These are phyloP conservation scores for Torymus aiolomorphi DNA, from an alignment of 2,888 invertebrate species.

Conservation along the genomic window DNA sequence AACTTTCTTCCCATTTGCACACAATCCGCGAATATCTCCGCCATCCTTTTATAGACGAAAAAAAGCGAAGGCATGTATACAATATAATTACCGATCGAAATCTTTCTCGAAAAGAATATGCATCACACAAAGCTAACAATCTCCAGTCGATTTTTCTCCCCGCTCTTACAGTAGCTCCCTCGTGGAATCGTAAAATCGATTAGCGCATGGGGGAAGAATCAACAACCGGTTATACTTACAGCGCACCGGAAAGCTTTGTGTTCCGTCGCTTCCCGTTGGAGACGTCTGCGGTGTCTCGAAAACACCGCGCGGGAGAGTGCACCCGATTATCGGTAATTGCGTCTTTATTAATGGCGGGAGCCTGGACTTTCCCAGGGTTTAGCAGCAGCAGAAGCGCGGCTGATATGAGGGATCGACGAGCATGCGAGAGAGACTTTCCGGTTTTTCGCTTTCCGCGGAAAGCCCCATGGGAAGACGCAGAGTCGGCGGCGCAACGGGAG, in stretches of 20 bases:
- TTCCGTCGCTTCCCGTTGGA: not conserved
- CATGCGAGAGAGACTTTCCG: not conserved
- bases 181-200: constrained; percentile 49
- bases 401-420: not conserved
- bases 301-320: constrained; percentile 4
- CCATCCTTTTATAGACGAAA: no score
- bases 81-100: no score
- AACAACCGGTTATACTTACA: constrained; percentile 38
- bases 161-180: not conserved
- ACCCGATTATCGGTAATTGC: constrained; percentile 51
- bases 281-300: constrained; percentile 16
- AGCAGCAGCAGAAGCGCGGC: not conserved
- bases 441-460: not conserved
- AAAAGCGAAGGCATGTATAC: no score
- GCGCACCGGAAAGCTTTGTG: constrained; percentile 36
- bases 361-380: constrained; percentile 36
- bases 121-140: no score
- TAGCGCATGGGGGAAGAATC: constrained; percentile 30
- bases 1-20: constrained; percentile 53
- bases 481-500: no score
- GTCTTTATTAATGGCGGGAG: constrained; percentile 44
- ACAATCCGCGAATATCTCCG: constrained; percentile 36
- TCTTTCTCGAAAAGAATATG: no score
- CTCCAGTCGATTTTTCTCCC: not conserved
- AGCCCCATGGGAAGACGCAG: not conserved